phyloP scores from a whole-genome alignment of 2,888 invertebrate species.

The Caradrina clavipalpis region DNA sequence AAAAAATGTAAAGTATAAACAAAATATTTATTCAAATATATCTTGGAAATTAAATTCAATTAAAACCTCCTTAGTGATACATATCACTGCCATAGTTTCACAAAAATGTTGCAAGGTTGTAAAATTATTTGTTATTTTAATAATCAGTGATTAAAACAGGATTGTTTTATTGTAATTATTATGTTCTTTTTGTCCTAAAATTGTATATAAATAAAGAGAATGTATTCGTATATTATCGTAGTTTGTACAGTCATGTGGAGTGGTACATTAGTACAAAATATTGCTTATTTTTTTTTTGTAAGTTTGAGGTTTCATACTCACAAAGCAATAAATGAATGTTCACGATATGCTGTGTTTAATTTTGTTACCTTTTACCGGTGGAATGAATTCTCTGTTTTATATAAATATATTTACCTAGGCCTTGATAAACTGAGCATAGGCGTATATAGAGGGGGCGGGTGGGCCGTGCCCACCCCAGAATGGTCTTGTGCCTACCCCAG shows the following conservation, averaged over 20 bases:
- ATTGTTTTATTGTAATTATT: slow-evolving; percentile 38
- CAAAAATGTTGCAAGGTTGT: slow-evolving; percentile 26
- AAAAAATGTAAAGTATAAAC: slow-evolving; percentile 10
- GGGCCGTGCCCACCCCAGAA: too few relatives aligned
- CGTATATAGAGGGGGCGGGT: too few relatives aligned
- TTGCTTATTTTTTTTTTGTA: slow-evolving; percentile 79
- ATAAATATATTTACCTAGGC: background rate
- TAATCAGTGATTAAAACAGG: slow-evolving; percentile 25
- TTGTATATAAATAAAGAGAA: slow-evolving; percentile 61
- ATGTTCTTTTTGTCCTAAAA: slow-evolving; percentile 35
- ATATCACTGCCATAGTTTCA: slow-evolving; percentile 45
- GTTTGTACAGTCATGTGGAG: slow-evolving; percentile 80
- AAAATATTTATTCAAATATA: slow-evolving; percentile 15
- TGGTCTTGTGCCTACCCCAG: too few relatives aligned
- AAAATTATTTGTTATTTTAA: slow-evolving; percentile 22
- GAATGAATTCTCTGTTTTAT: background rate
- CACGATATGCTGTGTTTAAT: slow-evolving; percentile 68
- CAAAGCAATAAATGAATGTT: slow-evolving; percentile 88
- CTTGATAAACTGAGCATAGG: too few relatives aligned
- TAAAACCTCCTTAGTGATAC: slow-evolving; percentile 20
- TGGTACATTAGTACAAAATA: slow-evolving; percentile 89
- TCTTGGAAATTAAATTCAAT: slow-evolving; percentile 20
- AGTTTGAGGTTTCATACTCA: slow-evolving; percentile 83
- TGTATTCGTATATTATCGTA: slow-evolving; percentile 62
- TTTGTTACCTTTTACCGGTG: slow-evolving; percentile 1